Evolutionary conservation across 92 coral and sea anemone species (phyloP).

Genomic region (Epizoanthus rinbou): DNA sequence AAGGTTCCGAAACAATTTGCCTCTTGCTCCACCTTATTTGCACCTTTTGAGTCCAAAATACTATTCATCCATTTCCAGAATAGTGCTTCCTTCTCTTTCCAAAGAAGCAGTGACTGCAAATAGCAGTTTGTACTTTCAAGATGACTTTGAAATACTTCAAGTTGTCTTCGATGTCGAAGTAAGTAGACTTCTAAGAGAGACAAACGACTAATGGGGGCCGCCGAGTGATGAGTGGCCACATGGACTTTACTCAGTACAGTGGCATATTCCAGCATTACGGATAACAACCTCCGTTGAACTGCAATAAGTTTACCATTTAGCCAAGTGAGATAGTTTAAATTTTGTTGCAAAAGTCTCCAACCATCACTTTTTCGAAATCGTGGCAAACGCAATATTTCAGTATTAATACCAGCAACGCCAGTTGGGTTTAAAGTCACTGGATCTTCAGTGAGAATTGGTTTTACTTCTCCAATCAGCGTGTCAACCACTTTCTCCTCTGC

Average conservation of each 20-base stretch:
- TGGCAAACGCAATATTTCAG: background rate
- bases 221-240: slow-evolving; percentile 51
- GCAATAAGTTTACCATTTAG: slow-evolving; percentile 70
- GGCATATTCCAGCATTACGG: slow-evolving; percentile 64
- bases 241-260: slow-evolving; percentile 67
- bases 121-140: slow-evolving; percentile 65
- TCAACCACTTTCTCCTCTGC: slow-evolving; percentile 74
- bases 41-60: slow-evolving; percentile 61
- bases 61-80: slow-evolving; percentile 99
- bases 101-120: slow-evolving; percentile 58
- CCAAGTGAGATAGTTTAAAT: slow-evolving; percentile 45
- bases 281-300: slow-evolving; percentile 67
- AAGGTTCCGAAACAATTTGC: slow-evolving; percentile 14
- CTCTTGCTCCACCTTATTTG: slow-evolving; percentile 18
- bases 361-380: background rate
- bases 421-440: slow-evolving; percentile 20
- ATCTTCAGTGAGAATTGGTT: slow-evolving; percentile 60
- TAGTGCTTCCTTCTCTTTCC: slow-evolving; percentile 62
- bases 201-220: slow-evolving; percentile 58
- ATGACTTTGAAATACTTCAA: slow-evolving; percentile 57
- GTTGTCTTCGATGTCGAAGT: slow-evolving; percentile 69
- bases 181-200: slow-evolving; percentile 80
- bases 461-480: slow-evolving; percentile 38
- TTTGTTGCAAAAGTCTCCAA: background rate
- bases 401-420: background rate